Conservation (phyloP, 2,797 vertebrate species). For the Gymnoscopelus microlampas region DNA sequence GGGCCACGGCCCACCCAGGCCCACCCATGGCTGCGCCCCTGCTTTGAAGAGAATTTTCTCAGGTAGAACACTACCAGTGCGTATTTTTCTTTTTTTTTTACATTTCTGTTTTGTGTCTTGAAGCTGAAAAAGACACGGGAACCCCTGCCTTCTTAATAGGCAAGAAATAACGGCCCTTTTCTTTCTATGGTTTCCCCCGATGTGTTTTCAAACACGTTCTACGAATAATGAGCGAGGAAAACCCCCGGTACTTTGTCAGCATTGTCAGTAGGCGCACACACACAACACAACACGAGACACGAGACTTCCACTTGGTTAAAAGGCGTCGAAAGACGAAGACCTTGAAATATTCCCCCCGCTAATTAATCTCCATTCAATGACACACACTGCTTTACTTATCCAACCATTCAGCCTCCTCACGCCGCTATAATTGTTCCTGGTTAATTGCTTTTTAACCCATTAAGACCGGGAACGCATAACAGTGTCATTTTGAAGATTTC, state of each 20-base stretch:
- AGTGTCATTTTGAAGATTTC: too few species aligned
- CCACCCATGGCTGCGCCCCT: too few species aligned
- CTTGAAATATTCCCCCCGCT: constrained; percentile 84
- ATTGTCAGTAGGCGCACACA: constrained; percentile 57
- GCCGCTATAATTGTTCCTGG: constrained; percentile 86
- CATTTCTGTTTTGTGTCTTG: too few species aligned
- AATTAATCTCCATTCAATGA: constrained; percentile 88
- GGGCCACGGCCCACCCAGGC: too few species aligned
- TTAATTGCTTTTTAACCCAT: constrained; percentile 92
- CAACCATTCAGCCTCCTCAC: constrained; percentile 84
- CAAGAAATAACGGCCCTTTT: background rate
- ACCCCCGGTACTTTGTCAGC: constrained; percentile 45
- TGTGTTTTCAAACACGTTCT: constrained; percentile 41
- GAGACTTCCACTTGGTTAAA: constrained; percentile 50
- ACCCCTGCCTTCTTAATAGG: constrained; percentile 14
- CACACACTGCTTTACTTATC: constrained; percentile 88
- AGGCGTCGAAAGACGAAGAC: constrained; percentile 80
- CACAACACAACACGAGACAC: constrained; percentile 42
- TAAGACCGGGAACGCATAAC: too few species aligned
- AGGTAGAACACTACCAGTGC: too few species aligned
- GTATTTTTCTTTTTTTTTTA: too few species aligned
- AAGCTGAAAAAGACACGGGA: too few species aligned
- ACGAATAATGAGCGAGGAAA: constrained; percentile 49
- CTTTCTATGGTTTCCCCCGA: background rate
- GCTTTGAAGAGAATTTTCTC: too few species aligned